Base-by-base conservation (phyloP, 30 jellyfish, hydroid and myxozoan genomes). In the Aurelia sp. region DNA sequence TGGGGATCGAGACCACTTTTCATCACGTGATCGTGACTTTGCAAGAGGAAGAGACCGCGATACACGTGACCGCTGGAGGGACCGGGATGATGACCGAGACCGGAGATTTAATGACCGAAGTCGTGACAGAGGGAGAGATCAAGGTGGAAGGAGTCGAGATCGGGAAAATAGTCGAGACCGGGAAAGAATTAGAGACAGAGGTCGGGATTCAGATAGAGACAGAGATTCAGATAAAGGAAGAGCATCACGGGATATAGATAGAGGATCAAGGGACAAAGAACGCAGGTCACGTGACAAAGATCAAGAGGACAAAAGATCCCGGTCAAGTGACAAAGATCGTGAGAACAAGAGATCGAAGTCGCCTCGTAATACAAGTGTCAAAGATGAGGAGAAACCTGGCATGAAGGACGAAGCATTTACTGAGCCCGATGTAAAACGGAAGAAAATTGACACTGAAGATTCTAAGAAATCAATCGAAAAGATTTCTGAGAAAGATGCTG, bases 171-270 rank as follows among this genome's bases (percentile, higher is more conserved):
- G 83, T 21, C 59, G 89, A 58, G 91, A 78, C 58, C 86, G 97
- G 35, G 87, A 61, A 41, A 78, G 97, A 19, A 74, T 64, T 74
- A 71, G 86, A 6, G 91, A 79, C 4, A 44, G 91, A 41, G 86
- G 75, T 6, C 76, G 87, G 16, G 87, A 66, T 51, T 15, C 52
- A 53, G 93, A 82, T 6, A 18, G 48, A 66, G 90, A 65, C 6
- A 44, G 81, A 22, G 86, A 71, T 30, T 21, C 72, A 2, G 93
- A 84, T 21, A 70, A 88, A 18, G 48, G 74, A 21, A 72, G 88
- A 37, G 55, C 55, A 44, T 44, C 55, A 44, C 64, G 81, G 33
- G 20, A 66, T 4, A 11, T 23, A 9, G 87, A 68, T 66, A 17
- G 62, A 51, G 84, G 59, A 10, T 37, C 50, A 37, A 51, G 87